phyloP scores from a whole-genome alignment of 2,113 vertebrate genomes.

The Elachura formosa region DNA sequence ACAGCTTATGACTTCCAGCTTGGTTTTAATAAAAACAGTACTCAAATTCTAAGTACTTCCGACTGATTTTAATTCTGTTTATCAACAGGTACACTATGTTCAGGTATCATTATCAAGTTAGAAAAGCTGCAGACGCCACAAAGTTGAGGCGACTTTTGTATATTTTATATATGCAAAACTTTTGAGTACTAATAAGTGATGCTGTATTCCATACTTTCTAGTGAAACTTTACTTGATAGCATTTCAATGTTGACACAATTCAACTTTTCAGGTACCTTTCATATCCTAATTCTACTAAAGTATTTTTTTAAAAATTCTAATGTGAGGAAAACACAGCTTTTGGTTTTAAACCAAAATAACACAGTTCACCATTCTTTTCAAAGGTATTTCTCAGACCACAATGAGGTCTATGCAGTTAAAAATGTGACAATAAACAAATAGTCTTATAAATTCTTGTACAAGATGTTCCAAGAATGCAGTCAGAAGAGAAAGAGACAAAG shows the following conservation, averaged over 20 bases:
- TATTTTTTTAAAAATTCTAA: not conserved
- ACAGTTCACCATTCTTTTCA: not conserved
- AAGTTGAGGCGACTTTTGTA: not conserved
- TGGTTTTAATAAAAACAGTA: not conserved
- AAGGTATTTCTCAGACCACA: not conserved
- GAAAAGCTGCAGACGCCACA: not conserved
- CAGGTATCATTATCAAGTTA: not conserved
- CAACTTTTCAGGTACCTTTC: not conserved
- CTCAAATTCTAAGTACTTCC: not conserved
- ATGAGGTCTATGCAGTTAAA: not conserved
- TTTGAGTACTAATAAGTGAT: not conserved
- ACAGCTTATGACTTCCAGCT: not conserved
- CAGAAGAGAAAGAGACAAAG: constrained; percentile 37
- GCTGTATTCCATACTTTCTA: not conserved
- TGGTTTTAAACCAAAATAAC: not conserved
- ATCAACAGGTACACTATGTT: not conserved
- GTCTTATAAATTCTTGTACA: constrained; percentile 43
- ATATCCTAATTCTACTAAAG: not conserved
- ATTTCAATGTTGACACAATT: not conserved
- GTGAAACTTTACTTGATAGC: not conserved
- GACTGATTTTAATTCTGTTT: not conserved
- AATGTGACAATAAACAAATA: constrained; percentile 18
- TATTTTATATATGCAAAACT: not conserved
- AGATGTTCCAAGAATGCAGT: constrained; percentile 45
- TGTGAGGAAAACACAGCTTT: not conserved